Percentiles rank a stretch among this genome's conserved stretches.
phyloP scores from a whole-genome alignment of 1,140 invertebrate genomes.

The Carposina sasakii region DNA sequence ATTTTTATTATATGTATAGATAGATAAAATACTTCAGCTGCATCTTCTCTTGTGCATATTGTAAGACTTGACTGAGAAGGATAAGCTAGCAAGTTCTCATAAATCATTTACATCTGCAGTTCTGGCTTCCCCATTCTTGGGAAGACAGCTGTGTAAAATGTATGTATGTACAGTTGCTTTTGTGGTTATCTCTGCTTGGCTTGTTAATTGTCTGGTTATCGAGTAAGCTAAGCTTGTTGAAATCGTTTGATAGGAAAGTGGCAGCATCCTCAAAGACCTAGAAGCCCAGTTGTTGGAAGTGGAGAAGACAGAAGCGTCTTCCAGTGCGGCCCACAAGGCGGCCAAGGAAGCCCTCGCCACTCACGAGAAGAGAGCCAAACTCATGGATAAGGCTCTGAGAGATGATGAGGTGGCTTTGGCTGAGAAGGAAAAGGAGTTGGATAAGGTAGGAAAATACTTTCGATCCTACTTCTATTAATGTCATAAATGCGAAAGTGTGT shows the following conservation, averaged over 20 bases:
- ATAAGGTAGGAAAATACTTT: no score
- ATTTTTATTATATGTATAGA: no score
- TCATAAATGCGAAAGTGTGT: no score
- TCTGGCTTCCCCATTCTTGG: no score
- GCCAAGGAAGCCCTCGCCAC: slow-evolving; percentile 80
- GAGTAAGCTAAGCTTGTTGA: neutral
- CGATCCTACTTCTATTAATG: no score
- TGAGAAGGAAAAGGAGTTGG: slow-evolving; percentile 79
- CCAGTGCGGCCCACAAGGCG: slow-evolving; percentile 78
- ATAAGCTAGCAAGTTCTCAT: no score
- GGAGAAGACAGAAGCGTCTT: slow-evolving; percentile 80
- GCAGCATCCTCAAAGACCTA: slow-evolving; percentile 77
- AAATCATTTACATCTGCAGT: no score
- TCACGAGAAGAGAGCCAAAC: slow-evolving; percentile 80
- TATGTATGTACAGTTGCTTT: no score
- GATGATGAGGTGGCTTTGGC: slow-evolving; percentile 81
- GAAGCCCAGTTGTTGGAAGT: slow-evolving; percentile 78
- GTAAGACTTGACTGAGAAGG: no score
- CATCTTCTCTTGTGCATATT: no score
- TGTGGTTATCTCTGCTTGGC: neutral
- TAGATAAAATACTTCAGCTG: no score
- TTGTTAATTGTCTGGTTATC: neutral
- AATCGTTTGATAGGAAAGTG: slow-evolving; percentile 74
- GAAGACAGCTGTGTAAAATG: no score
- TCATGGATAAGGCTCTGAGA: slow-evolving; percentile 78